Conservation (phyloP, 92 coral and sea anemone species). For the Nematostella vectensis region DNA sequence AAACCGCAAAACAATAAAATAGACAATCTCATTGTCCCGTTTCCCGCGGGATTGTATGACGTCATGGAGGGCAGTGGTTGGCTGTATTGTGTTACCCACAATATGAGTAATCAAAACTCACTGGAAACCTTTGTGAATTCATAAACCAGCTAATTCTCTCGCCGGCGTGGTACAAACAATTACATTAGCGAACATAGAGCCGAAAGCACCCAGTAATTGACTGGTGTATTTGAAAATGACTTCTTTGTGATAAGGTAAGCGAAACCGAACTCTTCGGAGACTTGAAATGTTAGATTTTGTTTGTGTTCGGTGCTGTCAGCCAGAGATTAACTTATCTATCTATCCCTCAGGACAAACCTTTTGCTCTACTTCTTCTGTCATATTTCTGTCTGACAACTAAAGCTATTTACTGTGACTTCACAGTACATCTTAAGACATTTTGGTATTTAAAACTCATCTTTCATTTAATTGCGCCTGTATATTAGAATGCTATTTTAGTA, state of each 20-base stretch:
- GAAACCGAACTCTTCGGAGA: no score
- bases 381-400: background rate
- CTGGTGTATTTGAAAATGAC: background rate
- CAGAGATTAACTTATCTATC: background rate
- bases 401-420: background rate
- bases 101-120: background rate
- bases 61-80: constrained; percentile 1
- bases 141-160: constrained; percentile 1
- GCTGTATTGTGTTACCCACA: constrained; percentile 3
- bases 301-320: no score
- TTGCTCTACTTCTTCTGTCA: no score
- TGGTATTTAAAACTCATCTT: no score
- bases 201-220: background rate
- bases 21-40: no score
- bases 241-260: no score
- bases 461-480: no score
- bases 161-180: constrained; percentile 1
- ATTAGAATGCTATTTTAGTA: no score
- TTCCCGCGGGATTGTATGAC: no score
- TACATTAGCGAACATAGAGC: background rate
- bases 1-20: no score
- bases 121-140: constrained; percentile 1
- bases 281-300: no score
- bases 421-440: no score
- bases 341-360: background rate